Conservation (phyloP, 2,113 vertebrate species). For the Solea solea region DNA sequence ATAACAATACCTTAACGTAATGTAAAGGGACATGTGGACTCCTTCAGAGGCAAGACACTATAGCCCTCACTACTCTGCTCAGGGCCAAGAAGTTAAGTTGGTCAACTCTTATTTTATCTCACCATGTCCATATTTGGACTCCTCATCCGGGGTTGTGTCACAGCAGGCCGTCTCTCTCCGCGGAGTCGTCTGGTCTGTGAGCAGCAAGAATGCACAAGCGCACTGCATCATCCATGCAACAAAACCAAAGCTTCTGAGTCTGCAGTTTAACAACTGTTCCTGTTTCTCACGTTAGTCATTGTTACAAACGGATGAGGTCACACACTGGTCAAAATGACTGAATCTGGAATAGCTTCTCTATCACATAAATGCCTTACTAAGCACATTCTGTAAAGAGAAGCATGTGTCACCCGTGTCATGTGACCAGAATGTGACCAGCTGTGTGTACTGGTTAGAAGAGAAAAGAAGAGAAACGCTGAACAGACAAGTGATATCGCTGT, state of each 20-base stretch:
- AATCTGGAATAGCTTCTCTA: too few relatives aligned
- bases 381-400: too few relatives aligned
- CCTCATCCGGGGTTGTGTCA: constrained; percentile 36
- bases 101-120: constrained; percentile 61
- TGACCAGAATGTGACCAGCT: too few relatives aligned
- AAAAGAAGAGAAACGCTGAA: too few relatives aligned
- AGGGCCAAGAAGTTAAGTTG: constrained; percentile 41
- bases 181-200: constrained; percentile 6
- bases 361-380: too few relatives aligned
- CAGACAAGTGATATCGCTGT: too few relatives aligned
- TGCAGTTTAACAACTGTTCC: too few relatives aligned
- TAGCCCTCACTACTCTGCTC: constrained; percentile 43
- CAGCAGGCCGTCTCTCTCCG: constrained; percentile 13
- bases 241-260: not conserved
- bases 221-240: not conserved
- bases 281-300: too few relatives aligned
- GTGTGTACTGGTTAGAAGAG: too few relatives aligned
- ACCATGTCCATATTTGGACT: constrained; percentile 62
- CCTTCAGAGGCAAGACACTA: constrained; percentile 52
- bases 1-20: constrained; percentile 15
- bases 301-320: too few relatives aligned
- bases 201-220: not conserved
- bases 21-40: constrained; percentile 12
- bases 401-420: too few relatives aligned
- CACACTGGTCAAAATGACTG: too few relatives aligned